Conservation (phyloP, 2,797 vertebrate genomes). For the Phrynocephalus guinanensis region DNA sequence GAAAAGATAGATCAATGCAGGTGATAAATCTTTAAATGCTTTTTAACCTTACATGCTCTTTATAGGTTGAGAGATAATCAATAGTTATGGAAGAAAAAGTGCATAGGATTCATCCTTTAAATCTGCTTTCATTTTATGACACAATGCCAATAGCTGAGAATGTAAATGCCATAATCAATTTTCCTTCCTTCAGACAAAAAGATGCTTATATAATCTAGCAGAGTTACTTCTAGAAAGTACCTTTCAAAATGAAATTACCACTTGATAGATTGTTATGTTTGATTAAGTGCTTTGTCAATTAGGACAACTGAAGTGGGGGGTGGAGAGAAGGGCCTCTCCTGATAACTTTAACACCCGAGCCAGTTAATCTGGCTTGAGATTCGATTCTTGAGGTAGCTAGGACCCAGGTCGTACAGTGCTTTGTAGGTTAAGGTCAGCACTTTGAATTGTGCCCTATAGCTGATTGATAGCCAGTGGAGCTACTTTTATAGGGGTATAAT, state of each 20-base stretch:
- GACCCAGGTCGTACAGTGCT: too few relatives aligned
- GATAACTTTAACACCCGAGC: too few relatives aligned
- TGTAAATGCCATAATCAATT: constrained; percentile 68
- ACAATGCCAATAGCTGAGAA: constrained; percentile 66
- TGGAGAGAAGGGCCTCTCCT: too few relatives aligned
- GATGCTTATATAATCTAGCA: constrained; percentile 34
- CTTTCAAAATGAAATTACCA: constrained; percentile 53
- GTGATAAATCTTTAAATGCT: constrained; percentile 78
- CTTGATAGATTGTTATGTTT: constrained; percentile 40
- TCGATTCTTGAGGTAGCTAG: too few relatives aligned
- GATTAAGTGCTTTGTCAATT: constrained; percentile 41
- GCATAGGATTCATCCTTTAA: constrained; percentile 73
- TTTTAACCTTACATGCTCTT: constrained; percentile 75
- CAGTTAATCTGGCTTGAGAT: too few relatives aligned
- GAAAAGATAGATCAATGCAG: constrained; percentile 73
- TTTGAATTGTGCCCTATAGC: too few relatives aligned
- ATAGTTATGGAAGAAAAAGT: constrained; percentile 75
- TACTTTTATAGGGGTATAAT: too few relatives aligned
- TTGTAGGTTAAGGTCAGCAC: too few relatives aligned
- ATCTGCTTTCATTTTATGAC: constrained; percentile 63
- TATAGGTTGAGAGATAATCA: constrained; percentile 77
- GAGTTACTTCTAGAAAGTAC: constrained; percentile 40
- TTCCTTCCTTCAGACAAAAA: constrained; percentile 48
- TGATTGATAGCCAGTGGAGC: too few relatives aligned
- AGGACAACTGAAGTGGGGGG: constrained; percentile 2